Evolutionary conservation across 1,140 invertebrate genomes (phyloP).

Genomic region (Ips typographus): DNA sequence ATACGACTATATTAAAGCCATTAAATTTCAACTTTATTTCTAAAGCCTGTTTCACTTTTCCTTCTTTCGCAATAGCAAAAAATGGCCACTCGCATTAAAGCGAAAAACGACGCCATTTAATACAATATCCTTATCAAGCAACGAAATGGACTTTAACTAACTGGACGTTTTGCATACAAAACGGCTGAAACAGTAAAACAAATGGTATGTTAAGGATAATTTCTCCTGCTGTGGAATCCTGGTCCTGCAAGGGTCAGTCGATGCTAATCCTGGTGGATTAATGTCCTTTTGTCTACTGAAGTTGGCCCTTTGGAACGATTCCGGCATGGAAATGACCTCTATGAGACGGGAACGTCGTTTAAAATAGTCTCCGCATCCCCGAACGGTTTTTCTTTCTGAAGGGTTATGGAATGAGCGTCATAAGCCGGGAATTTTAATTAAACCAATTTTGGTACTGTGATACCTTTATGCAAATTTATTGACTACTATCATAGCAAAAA

Average conservation of each 20-base stretch:
- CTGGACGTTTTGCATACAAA: slow-evolving; percentile 30
- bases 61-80: slow-evolving; percentile 4
- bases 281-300: slow-evolving; percentile 31
- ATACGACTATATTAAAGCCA: no score
- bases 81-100: slow-evolving; percentile 13
- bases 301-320: slow-evolving; percentile 17
- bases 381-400: slow-evolving; percentile 8
- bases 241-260: slow-evolving; percentile 29
- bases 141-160: slow-evolving; percentile 27
- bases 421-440: slow-evolving; percentile 21
- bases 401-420: background rate
- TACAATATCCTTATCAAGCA: slow-evolving; percentile 30
- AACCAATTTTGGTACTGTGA: slow-evolving; percentile 6
- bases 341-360: slow-evolving; percentile 14
- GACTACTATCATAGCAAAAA: no score
- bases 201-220: slow-evolving; percentile 33
- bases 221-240: slow-evolving; percentile 28
- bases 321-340: slow-evolving; percentile 30
- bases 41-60: no score
- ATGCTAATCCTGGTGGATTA: slow-evolving; percentile 30
- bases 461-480: slow-evolving; percentile 11
- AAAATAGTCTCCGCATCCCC: slow-evolving; percentile 15
- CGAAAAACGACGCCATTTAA: slow-evolving; percentile 20
- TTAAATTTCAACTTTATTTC: background rate
- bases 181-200: slow-evolving; percentile 22